Conservation (phyloP, 2,797 vertebrate genomes). For the Ctenopoma multispine region DNA sequence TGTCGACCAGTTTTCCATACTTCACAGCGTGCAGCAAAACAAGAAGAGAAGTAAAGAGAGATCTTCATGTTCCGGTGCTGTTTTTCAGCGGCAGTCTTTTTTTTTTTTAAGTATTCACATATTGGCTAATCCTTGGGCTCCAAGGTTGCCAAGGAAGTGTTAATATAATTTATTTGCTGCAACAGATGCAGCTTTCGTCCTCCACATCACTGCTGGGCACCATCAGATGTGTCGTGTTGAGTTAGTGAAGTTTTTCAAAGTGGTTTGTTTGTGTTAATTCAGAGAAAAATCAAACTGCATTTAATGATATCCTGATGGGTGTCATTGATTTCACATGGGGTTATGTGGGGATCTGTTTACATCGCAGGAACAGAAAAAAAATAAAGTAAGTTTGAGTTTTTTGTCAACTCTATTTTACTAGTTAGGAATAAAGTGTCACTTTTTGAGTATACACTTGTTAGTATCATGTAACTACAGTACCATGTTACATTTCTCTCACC, state of each 20-base stretch:
- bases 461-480: no score
- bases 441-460: background rate
- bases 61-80: slow-evolving; percentile 48
- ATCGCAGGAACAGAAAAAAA: background rate
- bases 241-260: slow-evolving; percentile 14
- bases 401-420: background rate
- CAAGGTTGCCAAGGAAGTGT: slow-evolving; percentile 65
- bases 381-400: background rate
- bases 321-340: slow-evolving; percentile 20
- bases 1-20: slow-evolving; percentile 54
- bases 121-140: slow-evolving; percentile 58
- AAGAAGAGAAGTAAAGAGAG: slow-evolving; percentile 57
- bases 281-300: slow-evolving; percentile 38
- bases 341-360: slow-evolving; percentile 10
- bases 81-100: slow-evolving; percentile 52
- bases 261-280: slow-evolving; percentile 48
- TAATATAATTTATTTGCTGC: slow-evolving; percentile 66
- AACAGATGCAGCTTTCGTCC: slow-evolving; percentile 60
- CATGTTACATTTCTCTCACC: no score
- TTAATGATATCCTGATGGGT: slow-evolving; percentile 26
- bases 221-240: slow-evolving; percentile 30
- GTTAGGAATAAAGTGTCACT: background rate
- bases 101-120: slow-evolving; percentile 64
- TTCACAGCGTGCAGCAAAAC: slow-evolving; percentile 63
- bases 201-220: slow-evolving; percentile 52